Percentiles rank a stretch among this genome's conserved stretches.
phyloP scores from a whole-genome alignment of 2,113 vertebrate genomes.

The Equus quagga region DNA sequence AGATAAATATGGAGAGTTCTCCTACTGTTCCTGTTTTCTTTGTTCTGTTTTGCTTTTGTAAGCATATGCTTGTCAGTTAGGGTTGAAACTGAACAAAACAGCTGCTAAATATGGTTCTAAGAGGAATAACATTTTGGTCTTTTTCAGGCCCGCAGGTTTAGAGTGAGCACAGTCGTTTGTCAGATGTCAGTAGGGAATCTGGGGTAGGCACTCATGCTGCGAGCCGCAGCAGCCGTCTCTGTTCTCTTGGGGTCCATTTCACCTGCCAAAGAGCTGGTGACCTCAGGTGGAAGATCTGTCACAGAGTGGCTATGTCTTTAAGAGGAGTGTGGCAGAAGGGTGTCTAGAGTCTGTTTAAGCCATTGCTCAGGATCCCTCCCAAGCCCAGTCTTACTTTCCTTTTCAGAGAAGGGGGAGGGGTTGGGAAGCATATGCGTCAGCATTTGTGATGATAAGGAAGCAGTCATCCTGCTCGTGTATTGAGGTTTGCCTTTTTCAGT shows the following conservation, averaged over 20 bases:
- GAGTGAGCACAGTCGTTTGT: conserved; percentile 44
- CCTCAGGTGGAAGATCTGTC: background rate
- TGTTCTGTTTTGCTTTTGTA: conserved; percentile 75
- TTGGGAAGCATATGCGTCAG: background rate
- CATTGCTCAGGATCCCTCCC: background rate
- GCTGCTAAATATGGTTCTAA: conserved; percentile 74
- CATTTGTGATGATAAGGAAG: background rate
- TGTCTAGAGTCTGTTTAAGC: background rate
- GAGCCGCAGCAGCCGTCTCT: accelerated
- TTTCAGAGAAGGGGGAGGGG: background rate
- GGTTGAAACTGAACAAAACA: conserved; percentile 66
- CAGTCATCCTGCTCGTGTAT: background rate
- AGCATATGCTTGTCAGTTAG: conserved; percentile 77
- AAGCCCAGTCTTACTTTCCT: background rate
- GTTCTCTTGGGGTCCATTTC: background rate
- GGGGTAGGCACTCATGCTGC: background rate
- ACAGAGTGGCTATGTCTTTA: background rate
- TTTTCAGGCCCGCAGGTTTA: conserved; percentile 61
- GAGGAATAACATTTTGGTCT: conserved; percentile 76
- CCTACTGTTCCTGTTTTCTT: conserved; percentile 69
- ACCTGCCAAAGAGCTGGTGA: background rate
- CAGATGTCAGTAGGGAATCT: conserved; percentile 46
- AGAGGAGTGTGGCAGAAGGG: background rate
- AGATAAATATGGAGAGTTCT: conserved; percentile 66
- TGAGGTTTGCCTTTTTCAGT: background rate